phyloP scores from a whole-genome alignment of 2,797 vertebrate species.

The Sphenodon punctatus region DNA sequence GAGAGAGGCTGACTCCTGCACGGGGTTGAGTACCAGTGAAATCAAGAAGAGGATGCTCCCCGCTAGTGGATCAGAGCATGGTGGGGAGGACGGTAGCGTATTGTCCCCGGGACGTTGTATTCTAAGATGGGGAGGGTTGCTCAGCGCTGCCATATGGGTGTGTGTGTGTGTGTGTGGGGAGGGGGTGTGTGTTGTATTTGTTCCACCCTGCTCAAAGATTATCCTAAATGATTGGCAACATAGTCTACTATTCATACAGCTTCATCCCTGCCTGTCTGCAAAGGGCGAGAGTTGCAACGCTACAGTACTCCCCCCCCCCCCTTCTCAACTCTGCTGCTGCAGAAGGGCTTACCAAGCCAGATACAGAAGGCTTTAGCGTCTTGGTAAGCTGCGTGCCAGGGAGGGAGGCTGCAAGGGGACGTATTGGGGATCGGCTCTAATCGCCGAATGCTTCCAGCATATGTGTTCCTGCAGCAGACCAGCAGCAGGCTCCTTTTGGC shows the following conservation, averaged over 20 bases:
- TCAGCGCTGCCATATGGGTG: conserved; percentile 17
- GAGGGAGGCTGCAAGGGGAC: not conserved
- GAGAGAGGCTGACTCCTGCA: rapidly evolving
- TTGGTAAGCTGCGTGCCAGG: not conserved
- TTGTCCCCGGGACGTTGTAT: too few relatives aligned
- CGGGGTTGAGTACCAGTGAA: not conserved
- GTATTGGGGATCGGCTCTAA: conserved; percentile 62
- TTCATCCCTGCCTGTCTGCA: not conserved
- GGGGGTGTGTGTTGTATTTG: not conserved
- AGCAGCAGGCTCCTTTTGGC: conserved; percentile 72
- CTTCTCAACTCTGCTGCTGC: conserved; percentile 35
- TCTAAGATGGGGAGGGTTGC: not conserved
- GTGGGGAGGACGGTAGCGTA: too few relatives aligned
- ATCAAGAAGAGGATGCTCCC: too few relatives aligned
- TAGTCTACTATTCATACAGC: not conserved
- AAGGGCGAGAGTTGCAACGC: not conserved
- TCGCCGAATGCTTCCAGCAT: conserved; percentile 71
- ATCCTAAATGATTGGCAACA: too few relatives aligned
- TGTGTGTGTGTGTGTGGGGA: too few relatives aligned
- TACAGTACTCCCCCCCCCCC: not conserved
- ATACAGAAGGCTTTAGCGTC: conserved; percentile 18
- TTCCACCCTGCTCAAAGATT: not conserved
- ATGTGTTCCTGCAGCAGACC: conserved; percentile 69
- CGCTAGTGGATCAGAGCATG: too few relatives aligned
- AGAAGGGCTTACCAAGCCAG: conserved; percentile 13